These are phyloP conservation scores for Coptotermes formosanus DNA, from an alignment of 1,140 invertebrate genomes.

Conservation along the genomic window DNA sequence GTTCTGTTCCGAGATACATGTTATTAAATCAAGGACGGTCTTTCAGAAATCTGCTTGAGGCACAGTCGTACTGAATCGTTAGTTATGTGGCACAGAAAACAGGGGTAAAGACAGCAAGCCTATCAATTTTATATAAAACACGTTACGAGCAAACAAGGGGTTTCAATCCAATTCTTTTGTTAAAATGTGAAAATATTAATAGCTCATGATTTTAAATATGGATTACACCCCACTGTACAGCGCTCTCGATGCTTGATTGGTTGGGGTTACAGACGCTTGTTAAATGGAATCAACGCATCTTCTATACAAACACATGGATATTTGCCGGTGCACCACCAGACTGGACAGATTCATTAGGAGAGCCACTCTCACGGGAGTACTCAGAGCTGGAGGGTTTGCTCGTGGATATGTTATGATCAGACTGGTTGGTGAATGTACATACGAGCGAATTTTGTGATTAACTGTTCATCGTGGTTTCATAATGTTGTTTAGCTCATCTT, in stretches of 20 bases:
- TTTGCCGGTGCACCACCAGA: neutral
- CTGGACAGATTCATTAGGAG: constrained; percentile 1
- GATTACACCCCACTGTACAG: neutral
- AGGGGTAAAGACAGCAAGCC: neutral
- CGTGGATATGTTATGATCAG: constrained; percentile 3
- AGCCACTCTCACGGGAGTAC: neutral
- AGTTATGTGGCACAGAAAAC: neutral
- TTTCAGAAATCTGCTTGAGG: too few species aligned
- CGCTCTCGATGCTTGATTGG: neutral
- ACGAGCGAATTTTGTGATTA: constrained; percentile 7
- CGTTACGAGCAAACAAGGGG: neutral
- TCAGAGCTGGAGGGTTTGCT: neutral
- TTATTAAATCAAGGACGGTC: too few species aligned
- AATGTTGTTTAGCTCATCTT: neutral
- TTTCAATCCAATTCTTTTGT: neutral
- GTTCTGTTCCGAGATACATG: too few species aligned
- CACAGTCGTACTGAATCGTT: too few species aligned
- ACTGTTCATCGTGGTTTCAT: constrained; percentile 1
- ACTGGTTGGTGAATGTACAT: neutral
- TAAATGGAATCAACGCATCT: constrained; percentile 14
- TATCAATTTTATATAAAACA: neutral
- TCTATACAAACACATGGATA: neutral
- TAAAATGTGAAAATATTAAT: constrained; percentile 18
- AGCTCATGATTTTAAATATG: neutral
- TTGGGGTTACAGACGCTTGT: constrained; percentile 3